phyloP scores from a whole-genome alignment of 2,888 invertebrate species.

The Chloroclysta siterata region DNA sequence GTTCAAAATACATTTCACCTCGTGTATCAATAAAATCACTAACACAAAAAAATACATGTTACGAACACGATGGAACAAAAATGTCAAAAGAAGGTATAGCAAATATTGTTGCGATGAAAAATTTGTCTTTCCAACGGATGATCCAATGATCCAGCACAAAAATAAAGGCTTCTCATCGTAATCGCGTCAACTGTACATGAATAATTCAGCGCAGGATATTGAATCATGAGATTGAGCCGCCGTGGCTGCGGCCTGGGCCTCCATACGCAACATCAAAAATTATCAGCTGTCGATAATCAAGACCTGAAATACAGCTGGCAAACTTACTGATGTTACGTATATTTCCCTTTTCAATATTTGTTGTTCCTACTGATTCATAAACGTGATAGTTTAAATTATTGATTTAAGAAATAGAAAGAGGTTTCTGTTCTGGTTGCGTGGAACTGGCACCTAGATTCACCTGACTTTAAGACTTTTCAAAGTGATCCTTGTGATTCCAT shows the following conservation, averaged over 20 bases:
- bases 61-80: neutral
- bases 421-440: too few relatives aligned
- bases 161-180: conserved; percentile 58
- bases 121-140: conserved; percentile 14
- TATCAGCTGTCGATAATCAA: conserved; percentile 2
- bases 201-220: conserved; percentile 62
- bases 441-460: too few relatives aligned
- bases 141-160: conserved; percentile 34
- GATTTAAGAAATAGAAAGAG: too few relatives aligned
- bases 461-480: too few relatives aligned
- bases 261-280: conserved; percentile 2
- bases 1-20: too few relatives aligned
- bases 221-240: conserved; percentile 50
- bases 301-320: neutral
- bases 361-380: too few relatives aligned
- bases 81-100: neutral
- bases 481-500: too few relatives aligned
- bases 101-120: conserved; percentile 1
- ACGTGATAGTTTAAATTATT: too few relatives aligned
- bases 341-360: too few relatives aligned
- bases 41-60: too few relatives aligned
- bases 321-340: too few relatives aligned
- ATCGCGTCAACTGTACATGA: conserved; percentile 55
- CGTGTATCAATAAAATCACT: too few relatives aligned
- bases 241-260: neutral